Conservation (phyloP, 2,113 vertebrate species). For the Neomonachus schauinslandi region DNA sequence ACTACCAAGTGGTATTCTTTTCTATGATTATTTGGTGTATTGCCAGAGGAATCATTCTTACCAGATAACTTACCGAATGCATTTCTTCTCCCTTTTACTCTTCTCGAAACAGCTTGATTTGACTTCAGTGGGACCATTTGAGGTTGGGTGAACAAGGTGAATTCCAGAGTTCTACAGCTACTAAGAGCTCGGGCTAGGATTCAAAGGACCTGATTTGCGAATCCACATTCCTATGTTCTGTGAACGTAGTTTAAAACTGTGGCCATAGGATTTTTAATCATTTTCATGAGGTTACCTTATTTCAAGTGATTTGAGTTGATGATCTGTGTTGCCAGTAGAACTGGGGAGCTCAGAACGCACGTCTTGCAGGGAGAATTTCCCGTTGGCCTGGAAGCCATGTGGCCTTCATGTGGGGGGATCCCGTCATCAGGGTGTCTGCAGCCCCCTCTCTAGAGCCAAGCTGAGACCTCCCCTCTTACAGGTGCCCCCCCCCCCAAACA, state of each 20-base stretch:
- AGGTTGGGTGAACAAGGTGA: not conserved
- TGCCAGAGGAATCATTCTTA: not conserved
- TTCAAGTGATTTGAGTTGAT: not conserved
- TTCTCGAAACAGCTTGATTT: not conserved
- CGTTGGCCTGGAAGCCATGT: not conserved
- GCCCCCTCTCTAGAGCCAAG: not conserved
- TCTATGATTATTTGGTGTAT: not conserved
- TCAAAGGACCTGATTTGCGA: not conserved
- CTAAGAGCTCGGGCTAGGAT: not conserved
- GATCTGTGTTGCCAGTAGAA: not conserved
- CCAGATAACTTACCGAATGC: not conserved
- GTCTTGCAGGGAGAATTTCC: not conserved
- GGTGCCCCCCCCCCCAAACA: too few species aligned
- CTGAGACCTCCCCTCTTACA: too few species aligned
- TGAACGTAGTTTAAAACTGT: not conserved
- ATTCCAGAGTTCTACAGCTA: not conserved
- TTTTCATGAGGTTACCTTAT: not conserved
- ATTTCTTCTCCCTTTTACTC: too few species aligned
- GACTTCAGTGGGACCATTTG: not conserved
- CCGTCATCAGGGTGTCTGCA: rapidly evolving
- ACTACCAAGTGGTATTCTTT: too few species aligned
- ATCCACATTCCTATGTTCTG: not conserved
- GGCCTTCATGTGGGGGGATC: too few species aligned
- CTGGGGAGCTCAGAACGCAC: not conserved
- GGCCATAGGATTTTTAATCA: not conserved